Base-by-base conservation (phyloP, 2,797 vertebrate genomes). In the Spondyliosoma cantharus region DNA sequence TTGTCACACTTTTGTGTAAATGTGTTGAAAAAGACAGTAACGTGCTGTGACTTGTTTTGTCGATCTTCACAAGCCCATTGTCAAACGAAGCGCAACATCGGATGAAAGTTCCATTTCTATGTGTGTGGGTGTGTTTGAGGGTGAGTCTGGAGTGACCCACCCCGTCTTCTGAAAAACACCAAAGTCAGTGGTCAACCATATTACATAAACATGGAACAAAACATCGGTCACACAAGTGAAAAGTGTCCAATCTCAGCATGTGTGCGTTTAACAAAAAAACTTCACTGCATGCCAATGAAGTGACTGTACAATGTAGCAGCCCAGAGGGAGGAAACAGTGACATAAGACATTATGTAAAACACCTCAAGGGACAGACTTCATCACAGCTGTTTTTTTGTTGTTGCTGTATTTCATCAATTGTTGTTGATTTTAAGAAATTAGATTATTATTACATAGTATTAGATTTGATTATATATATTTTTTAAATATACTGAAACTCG, bases 331-430 rank as follows among this genome's bases (percentile, higher is more conserved):
- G 11, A 58, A 17, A 0, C 0, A 71, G 61, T 75, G 5, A 69
- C 48, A 22, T 29, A 78, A 76, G 70, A 2, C 14, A 54, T 67
- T 59, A 27, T 7, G 16, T 71, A 77, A 78, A 63, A 20, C 16
- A 27, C 57, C 14, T 43, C n/a, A 37, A 56, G n/a, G 25, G 61
- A 74, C 20, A 54, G 1, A 25, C 8, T 37, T 48, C 9, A 19
- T 60, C 19, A 12, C 14, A 14, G 11, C 16, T 19, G 2, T 22
- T 7, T 19, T 56, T n/a, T 37, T 37, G 32, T 37, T 37, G 32
- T 37, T 37, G 32, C 4, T 37, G 29, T 32, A 32, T 32, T 48
- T 64, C 2, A 15, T 5, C 5, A 22, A 3, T 17, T 29, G 12
- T 27, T 72, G 22, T 52, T 52, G n/a, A 32, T 24, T 52, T 61